These are phyloP conservation scores for Stigmatopora nigra DNA, from an alignment of 2,113 vertebrate genomes.

Conservation along the genomic window DNA sequence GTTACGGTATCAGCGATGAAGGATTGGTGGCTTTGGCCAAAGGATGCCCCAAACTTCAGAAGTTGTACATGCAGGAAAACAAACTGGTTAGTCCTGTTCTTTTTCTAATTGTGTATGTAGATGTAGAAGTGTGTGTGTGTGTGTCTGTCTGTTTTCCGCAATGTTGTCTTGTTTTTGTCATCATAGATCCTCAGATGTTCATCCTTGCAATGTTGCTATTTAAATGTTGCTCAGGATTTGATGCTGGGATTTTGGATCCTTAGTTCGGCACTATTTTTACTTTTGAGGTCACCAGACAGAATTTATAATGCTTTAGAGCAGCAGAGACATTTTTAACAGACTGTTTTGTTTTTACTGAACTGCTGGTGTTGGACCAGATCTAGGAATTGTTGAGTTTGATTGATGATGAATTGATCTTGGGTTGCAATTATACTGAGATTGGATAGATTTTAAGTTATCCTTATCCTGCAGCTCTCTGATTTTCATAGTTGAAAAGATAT, in stretches of 20 bases:
- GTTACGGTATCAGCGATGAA: constrained; percentile 93
- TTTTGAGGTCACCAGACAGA: background rate
- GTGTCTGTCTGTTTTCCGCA: background rate
- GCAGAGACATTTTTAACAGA: background rate
- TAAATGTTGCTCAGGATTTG: background rate
- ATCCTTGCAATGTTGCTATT: background rate
- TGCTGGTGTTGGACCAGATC: background rate
- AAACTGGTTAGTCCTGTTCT: constrained; percentile 82
- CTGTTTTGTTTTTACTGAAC: background rate
- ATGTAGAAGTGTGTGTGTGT: too few species aligned
- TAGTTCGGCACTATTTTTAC: background rate
- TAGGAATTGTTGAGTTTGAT: background rate
- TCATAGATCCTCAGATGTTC: background rate
- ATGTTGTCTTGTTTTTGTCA: background rate
- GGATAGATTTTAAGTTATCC: background rate
- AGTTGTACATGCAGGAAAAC: constrained; percentile 99
- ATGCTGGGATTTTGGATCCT: background rate
- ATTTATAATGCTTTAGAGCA: background rate
- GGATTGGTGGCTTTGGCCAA: constrained; percentile 90
- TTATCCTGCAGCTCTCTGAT: background rate
- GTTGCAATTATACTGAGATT: background rate
- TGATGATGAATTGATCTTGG: background rate
- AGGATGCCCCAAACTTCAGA: constrained; percentile 89
- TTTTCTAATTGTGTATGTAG: background rate
- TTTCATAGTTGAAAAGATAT: background rate